Base-by-base conservation (phyloP, 2,888 invertebrate genomes). In the Sepioteuthis lessoniana region DNA sequence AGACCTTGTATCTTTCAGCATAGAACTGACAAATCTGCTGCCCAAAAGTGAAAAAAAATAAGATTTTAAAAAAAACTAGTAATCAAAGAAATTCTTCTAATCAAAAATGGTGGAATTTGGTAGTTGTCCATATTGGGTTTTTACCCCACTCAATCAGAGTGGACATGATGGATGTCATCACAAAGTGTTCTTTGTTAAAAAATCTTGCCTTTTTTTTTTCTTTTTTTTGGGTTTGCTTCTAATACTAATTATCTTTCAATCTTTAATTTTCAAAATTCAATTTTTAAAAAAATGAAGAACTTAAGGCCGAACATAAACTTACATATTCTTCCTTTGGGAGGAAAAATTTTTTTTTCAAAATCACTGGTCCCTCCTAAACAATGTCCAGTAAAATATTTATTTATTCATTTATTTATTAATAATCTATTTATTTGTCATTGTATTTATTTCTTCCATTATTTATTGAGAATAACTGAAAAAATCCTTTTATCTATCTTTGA, bases 201-300 rank as follows among this genome's bases (percentile, higher is more conserved):
- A 76, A 76, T 76, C 76, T 76, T 76, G n/a, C 76, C 76, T 76
- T 35, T 13, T 76, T 35, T 21, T n/a, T 35, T 76, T 13, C n/a
- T 42, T 42, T 21, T n/a, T 35, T 76, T 13, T 76, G n/a, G 1
- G 25, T 60, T 8, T n/a, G 35, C n/a, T n/a, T 76, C n/a, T 35
- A 76, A n/a, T 35, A 13, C n/a, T n/a, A 76, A n/a, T 76, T n/a
- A 13, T 35, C n/a, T 76, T 76, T n/a, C n/a, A n/a, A n/a, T n/a
- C n/a, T n/a, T n/a, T n/a, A n/a, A n/a, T n/a, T n/a, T 76, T 76
- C 76, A 76, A n/a, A 76, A 76, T 76, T 76, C n/a, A 76, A 76
- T n/a, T n/a, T n/a, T 10, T n/a, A n/a, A n/a, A 76, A 60, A 76
- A 76, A 76, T n/a, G 76, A 76, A 76, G n/a, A 76, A 76, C n/a